phyloP scores from a whole-genome alignment of 2,888 invertebrate genomes.

The Metellina segmentata region DNA sequence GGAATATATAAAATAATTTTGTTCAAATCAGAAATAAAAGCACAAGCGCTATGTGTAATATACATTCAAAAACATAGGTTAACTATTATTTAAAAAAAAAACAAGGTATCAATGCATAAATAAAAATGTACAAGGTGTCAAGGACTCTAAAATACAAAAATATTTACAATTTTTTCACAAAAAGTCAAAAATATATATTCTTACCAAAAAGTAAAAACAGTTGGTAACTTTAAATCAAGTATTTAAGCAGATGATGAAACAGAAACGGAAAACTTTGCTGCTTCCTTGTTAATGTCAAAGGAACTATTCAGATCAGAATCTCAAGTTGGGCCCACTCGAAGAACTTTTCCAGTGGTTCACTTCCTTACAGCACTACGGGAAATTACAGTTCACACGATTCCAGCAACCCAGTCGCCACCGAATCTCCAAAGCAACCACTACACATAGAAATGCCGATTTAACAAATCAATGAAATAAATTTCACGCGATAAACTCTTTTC shows the following conservation, averaged over 20 bases:
- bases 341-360: neutral
- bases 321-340: neutral
- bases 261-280: neutral
- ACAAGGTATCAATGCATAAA: neutral
- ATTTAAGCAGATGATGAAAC: neutral
- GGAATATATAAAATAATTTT: neutral
- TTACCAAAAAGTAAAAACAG: neutral
- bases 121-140: neutral
- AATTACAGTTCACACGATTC: neutral
- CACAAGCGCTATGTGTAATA: neutral
- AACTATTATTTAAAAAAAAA: neutral
- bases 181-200: neutral
- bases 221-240: neutral
- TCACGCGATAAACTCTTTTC: no score
- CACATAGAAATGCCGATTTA: no score
- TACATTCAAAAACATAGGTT: neutral
- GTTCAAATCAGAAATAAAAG: neutral
- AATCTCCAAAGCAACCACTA: neutral
- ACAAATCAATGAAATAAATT: no score
- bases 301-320: neutral
- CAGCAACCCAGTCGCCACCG: neutral
- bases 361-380: neutral
- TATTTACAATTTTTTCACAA: neutral
- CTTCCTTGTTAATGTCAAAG: neutral
- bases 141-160: neutral